Conservation (phyloP, 2,797 vertebrate species). For the Silurus aristotelis region DNA sequence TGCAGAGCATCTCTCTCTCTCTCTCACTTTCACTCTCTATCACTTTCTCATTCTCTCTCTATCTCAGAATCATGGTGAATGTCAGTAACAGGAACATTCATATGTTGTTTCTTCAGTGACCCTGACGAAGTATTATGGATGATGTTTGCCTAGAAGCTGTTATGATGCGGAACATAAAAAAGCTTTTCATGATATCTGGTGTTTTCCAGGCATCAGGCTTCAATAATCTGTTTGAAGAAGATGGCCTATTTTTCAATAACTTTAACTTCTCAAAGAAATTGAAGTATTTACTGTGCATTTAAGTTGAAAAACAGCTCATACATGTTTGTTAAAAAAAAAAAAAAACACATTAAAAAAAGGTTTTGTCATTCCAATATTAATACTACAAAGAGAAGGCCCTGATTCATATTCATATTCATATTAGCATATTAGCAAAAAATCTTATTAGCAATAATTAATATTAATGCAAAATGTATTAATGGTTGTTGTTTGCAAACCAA, state of each 20-base stretch:
- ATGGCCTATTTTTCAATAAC: constrained; percentile 26
- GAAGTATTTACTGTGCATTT: background rate
- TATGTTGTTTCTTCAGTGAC: constrained; percentile 48
- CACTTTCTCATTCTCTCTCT: background rate
- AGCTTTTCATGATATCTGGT: constrained; percentile 35
- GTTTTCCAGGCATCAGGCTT: constrained; percentile 30
- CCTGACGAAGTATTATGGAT: constrained; percentile 39
- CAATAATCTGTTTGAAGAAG: constrained; percentile 38
- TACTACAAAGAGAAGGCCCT: background rate
- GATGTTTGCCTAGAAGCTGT: constrained; percentile 52
- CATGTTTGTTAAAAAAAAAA: constrained; percentile 9
- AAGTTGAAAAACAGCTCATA: background rate
- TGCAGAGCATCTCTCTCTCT: constrained; percentile 34
- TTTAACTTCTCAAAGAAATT: background rate
- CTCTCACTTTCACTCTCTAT: background rate
- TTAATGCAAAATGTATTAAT: constrained; percentile 20
- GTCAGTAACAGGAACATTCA: constrained; percentile 6
- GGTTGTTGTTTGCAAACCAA: constrained; percentile 19
- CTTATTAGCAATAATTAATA: constrained; percentile 8
- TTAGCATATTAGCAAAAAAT: background rate
- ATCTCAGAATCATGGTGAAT: constrained; percentile 41
- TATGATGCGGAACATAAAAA: constrained; percentile 45
- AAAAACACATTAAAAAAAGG: background rate
- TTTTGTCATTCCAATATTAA: constrained; percentile 14
- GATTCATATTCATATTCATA: background rate